A percentile compares a stretch with the other conserved stretches of the same genome.
Conservation (phyloP, 2,888 invertebrate genomes). For the Mythimna lalbum region DNA sequence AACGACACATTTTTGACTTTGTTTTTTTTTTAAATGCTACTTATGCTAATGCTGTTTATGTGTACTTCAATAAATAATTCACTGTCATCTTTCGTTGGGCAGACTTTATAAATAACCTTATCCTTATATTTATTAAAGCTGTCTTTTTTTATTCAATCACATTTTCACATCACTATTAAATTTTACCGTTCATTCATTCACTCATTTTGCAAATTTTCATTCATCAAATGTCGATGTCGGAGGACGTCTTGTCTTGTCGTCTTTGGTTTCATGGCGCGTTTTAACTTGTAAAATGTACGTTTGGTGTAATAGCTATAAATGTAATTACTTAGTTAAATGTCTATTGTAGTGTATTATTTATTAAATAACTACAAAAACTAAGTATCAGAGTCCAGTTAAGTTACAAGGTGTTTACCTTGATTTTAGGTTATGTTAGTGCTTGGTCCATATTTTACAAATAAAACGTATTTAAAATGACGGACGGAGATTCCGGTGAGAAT, state of each 20-base stretch:
- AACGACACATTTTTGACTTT: no score
- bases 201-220: conserved; percentile 30
- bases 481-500: conserved; percentile 76
- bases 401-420: conserved; percentile 70
- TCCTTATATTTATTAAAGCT: no score
- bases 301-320: conserved; percentile 58
- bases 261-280: conserved; percentile 75
- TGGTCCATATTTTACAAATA: conserved; percentile 77
- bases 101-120: no score
- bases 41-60: no score
- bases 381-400: conserved; percentile 45
- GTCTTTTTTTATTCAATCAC: neutral
- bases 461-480: conserved; percentile 83
- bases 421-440: conserved; percentile 87
- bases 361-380: conserved; percentile 39
- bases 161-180: conserved; percentile 12
- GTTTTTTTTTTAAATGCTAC: no score
- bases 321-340: conserved; percentile 44
- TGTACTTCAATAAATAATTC: no score
- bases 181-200: conserved; percentile 31
- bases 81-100: no score
- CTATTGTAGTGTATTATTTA: conserved; percentile 45
- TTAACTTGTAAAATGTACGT: conserved; percentile 67
- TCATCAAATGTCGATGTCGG: conserved; percentile 65
- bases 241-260: conserved; percentile 62